Evolutionary conservation across 2,888 invertebrate genomes (phyloP).

Genomic region (Pollenia labialis): DNA sequence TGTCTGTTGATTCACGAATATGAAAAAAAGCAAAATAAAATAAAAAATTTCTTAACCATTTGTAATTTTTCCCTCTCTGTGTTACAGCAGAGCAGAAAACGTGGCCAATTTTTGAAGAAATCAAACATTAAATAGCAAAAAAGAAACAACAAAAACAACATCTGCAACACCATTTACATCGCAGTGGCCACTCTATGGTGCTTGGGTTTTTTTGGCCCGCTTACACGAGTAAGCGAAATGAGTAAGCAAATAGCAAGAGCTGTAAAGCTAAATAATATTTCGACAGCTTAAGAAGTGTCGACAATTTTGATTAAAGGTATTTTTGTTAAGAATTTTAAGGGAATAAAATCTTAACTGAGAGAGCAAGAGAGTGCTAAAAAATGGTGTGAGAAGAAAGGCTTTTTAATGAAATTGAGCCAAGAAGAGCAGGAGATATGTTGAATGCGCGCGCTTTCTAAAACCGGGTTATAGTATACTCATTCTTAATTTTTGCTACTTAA

Average conservation of each 20-base stretch:
- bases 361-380: not conserved
- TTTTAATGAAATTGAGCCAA: not conserved
- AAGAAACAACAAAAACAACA: conserved; percentile 26
- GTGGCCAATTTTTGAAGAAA: conserved; percentile 51
- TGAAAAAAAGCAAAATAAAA: conserved; percentile 30
- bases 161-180: not conserved
- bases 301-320: not conserved
- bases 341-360: not conserved
- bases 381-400: conserved; percentile 5
- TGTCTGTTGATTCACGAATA: conserved; percentile 63
- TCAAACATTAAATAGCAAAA: conserved; percentile 31
- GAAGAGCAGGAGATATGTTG: conserved; percentile 42
- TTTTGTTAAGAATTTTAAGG: conserved; percentile 5
- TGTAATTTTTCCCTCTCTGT: not conserved
- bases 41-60: conserved; percentile 56
- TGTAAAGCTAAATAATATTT: conserved; percentile 19
- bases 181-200: not conserved
- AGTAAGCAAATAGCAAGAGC: conserved; percentile 2
- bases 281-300: conserved; percentile 56
- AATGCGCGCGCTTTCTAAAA: conserved; percentile 68
- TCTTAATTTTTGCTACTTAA: conserved; percentile 24
- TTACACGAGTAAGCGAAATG: conserved; percentile 14
- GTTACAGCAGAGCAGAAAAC: conserved; percentile 57
- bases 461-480: conserved; percentile 58
- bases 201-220: not conserved